These are phyloP conservation scores for Hippocampus guttulatus DNA, from an alignment of 2,113 vertebrate genomes.

Conservation along the genomic window DNA sequence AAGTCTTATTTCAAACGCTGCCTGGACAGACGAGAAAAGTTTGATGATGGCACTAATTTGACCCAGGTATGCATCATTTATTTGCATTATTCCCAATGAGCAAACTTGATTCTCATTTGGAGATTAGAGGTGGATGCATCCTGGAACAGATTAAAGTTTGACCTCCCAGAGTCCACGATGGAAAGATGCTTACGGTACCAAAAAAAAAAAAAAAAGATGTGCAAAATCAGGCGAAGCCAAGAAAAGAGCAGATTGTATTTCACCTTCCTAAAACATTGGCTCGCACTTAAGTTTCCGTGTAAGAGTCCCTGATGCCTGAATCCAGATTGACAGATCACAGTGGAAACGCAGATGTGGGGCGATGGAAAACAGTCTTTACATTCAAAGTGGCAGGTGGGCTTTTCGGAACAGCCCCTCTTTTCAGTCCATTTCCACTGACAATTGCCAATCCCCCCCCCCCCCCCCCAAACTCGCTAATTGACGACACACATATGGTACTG, in stretches of 20 bases:
- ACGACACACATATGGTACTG: too few relatives aligned
- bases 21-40: background rate
- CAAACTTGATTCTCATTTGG: background rate
- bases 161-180: background rate
- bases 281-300: constrained; percentile 43
- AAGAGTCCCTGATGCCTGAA: constrained; percentile 52
- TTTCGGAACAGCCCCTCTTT: constrained; percentile 8
- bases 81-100: background rate
- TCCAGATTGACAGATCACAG: constrained; percentile 60
- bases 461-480: background rate
- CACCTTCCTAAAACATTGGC: constrained; percentile 40
- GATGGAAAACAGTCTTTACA: constrained; percentile 40
- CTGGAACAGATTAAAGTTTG: background rate
- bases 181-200: constrained; percentile 19
- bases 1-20: background rate
- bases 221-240: constrained; percentile 12
- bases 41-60: background rate
- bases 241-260: constrained; percentile 41
- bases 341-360: constrained; percentile 31
- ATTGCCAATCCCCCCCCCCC: background rate
- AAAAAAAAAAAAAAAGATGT: constrained; percentile 23
- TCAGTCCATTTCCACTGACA: background rate
- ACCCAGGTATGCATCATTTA: background rate
- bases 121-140: background rate
- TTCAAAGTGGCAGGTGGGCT: constrained; percentile 45